Base-by-base conservation (phyloP, 2,888 invertebrate species). In the Tineola bisselliella region DNA sequence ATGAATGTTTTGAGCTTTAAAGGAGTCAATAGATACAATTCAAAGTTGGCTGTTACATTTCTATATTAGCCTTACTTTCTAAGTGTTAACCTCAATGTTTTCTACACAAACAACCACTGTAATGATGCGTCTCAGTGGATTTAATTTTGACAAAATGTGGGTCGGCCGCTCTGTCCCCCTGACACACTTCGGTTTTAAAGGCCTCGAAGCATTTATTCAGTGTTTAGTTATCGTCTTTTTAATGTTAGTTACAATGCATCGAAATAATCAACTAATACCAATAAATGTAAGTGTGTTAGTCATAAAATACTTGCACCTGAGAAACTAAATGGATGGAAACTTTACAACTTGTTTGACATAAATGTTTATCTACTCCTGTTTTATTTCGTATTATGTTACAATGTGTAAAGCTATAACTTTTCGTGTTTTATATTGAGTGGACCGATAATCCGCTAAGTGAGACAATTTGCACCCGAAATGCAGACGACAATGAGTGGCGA, bases 131-230 rank as follows among this genome's bases (percentile, higher is more conserved):
- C 56, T 56, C 25, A 56, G 56, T 56, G 19, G 58, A 58, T 58
- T 58, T 58, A 58, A 58, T 33, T 33, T 58, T 58, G 58, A 58
- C 58, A 58, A 58, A 56, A 58, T 58, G 31, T 58, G 58, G 31
- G 58, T 58, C 58, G 58, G n/a, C 33, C 58, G 31, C 25, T 10
- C 48, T 30, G 58, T 30, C 58, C 58, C 25, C 58, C 31, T 58
- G 58, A 58, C 58, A 58, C 15, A 58, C n/a, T 33, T 58, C n/a
- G 30, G 56, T 6, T 56, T 56, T 56, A 56, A 8, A 33, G 33
- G 33, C 58, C 58, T 58, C 58, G 58, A 33, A 58, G 6, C 56
- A 48, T 48, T 38, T 15, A 15, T 48, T 48, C 48, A 38, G 38
- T 38, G 4, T 25, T 6, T 25, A 25, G 3, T 13, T 13, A 43